Percentiles rank a stretch among this genome's conserved stretches.
These are phyloP conservation scores for Meganola albula DNA, from an alignment of 2,888 invertebrate genomes.

Conservation along the genomic window DNA sequence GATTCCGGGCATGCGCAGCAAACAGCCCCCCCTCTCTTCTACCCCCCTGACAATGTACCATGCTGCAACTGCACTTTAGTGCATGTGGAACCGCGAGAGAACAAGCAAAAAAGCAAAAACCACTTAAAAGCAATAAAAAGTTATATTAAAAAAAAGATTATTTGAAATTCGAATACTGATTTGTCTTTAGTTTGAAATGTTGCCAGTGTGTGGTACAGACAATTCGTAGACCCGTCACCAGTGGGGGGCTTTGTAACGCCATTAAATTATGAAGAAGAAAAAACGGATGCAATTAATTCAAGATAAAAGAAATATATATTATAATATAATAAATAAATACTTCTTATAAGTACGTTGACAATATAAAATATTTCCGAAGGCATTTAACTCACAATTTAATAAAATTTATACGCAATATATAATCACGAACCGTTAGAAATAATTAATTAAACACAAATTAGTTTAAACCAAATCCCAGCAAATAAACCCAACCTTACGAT, in stretches of 20 bases:
- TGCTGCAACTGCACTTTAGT: constrained; percentile 73
- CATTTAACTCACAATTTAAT: constrained; percentile 49
- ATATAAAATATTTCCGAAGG: constrained; percentile 38
- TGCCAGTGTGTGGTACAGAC: constrained; percentile 16
- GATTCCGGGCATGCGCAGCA: constrained; percentile 71
- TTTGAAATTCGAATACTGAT: constrained; percentile 10
- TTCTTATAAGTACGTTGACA: constrained; percentile 55
- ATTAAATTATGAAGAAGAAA: constrained; percentile 73
- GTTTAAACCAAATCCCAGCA: constrained; percentile 60
- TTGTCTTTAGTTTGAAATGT: constrained; percentile 22
- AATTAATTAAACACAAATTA: constrained; percentile 51
- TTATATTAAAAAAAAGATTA: constrained; percentile 1
- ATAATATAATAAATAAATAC: constrained; percentile 40
- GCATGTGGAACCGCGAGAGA: constrained; percentile 59
- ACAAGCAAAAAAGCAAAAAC: constrained; percentile 44
- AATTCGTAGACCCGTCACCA: constrained; percentile 26
- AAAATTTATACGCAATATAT: constrained; percentile 55
- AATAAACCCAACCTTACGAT: constrained; percentile 67
- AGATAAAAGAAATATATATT: constrained; percentile 35
- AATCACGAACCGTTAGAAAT: constrained; percentile 57
- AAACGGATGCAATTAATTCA: constrained; percentile 49
- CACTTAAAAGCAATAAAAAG: constrained; percentile 3
- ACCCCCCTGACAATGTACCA: constrained; percentile 40
- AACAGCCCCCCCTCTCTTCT: constrained; percentile 38
- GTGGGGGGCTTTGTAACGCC: constrained; percentile 27